Evolutionary conservation across 2,888 invertebrate genomes (phyloP), one percentile per base, ranked within the genome.

Genomic region (Drosophila barbarae): DNA sequence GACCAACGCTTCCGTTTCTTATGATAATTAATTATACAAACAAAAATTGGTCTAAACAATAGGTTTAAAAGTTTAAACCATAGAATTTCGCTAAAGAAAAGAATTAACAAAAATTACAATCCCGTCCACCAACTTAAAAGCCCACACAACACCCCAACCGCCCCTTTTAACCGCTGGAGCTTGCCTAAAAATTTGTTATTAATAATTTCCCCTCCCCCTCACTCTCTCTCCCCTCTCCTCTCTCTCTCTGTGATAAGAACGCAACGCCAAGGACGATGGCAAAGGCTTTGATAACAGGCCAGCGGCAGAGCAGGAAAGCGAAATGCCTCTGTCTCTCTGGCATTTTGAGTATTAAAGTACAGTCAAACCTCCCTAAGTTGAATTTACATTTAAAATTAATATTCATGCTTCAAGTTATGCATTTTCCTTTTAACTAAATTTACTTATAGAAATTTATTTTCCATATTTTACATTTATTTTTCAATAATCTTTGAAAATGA

Each of bases 31-130:
- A 36, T 23, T 41, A 32, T 44, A 57, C 46, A 65, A 71, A 69
- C 54, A 66, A 47, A 61, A 63, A 56, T 47, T 68, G 38, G 39
- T 67, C 68, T 68, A 68, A 57, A 57, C 65, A 65, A 64, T 56
- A 60, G 55, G 47, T 44, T 42, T n/a, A n/a, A 8, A 9, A 26
- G 9, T 9, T 50, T 44, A 42, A 51, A 46, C 41, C 42, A 44
- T 30, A 26, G 60, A 63, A 63, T 63, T 63, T 60, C 9, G 60
- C 61, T 63, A 42, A 42, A 42, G n/a, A 42, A 26, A 50, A 58
- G 7, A 2, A n/a, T n/a, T 38, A 44, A 54, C 38, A 59, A 36
- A 50, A 42, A 60, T 18, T 50, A 50, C 30, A 61, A 42, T 26
- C 28, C 42, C 34, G 15, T 18, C 15, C 47, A 30, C 30, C 44